Base-by-base conservation (phyloP, 1,140 invertebrate species). In the Latrodectus geometricus region DNA sequence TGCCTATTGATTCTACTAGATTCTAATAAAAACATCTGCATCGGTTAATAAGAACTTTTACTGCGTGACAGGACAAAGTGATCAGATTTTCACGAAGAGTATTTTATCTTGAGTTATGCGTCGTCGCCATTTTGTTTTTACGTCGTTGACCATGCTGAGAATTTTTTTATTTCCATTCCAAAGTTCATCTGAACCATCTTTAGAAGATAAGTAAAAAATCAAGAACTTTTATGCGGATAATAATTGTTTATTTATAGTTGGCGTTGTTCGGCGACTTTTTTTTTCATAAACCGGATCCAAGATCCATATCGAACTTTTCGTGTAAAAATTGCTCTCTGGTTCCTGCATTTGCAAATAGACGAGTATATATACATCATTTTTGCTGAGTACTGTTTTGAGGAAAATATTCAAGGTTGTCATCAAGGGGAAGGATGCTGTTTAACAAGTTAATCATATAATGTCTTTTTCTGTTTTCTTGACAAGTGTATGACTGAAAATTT, bases 341-440 rank as follows among this genome's bases (percentile, higher is more conserved):
- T 83, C 23, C 70, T 76, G 74, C 35, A 49, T 69, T 72, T 61
- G 50, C 61, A 75, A 49, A 72, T 61, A 69, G 54, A n/a, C 11
- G 52, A 20, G 61, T 23, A 68, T 69, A 81, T 69, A 8, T 81
- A 20, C 68, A 81, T 81, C 79, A 35, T 52, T 70, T 81, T 68
- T 81, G 48, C n/a, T 81, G 12, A 61, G 48, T 50, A 77, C 65
- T 54, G 21, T 72, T 77, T 65, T 54, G 65, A 14, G 35, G 75
- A 52, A 56, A 52, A 70, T 68, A 68, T 75, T 81, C 68, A 68
- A 86, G 83, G 83, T 86, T 86, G 83, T 77, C 83, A 86, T 84
- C 82, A 70, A 74, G 73, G 70, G 70, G 74, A 74, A 75, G 83
- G 83, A 74, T 75, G 49, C 73, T 73, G 23, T 66, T 61, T 81